Percentiles rank a stretch among this genome's conserved stretches.
These are phyloP conservation scores for Atherinomorus stipes DNA, from an alignment of 2,113 vertebrate species.

Conservation along the genomic window DNA sequence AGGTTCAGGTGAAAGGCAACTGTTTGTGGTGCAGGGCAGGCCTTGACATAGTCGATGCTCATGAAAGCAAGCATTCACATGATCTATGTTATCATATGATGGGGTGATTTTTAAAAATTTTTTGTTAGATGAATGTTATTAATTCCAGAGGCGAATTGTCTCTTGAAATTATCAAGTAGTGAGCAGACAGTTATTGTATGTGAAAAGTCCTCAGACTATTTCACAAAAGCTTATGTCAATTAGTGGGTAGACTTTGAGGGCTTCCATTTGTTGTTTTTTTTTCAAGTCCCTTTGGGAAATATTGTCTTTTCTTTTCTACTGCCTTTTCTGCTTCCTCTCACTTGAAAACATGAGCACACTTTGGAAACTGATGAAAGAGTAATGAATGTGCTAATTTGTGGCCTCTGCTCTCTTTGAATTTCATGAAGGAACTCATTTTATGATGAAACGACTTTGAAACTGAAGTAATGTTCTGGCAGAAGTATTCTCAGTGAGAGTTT, in stretches of 20 bases:
- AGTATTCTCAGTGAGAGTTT: constrained; percentile 37
- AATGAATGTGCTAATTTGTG: constrained; percentile 70
- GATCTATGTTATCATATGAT: background rate
- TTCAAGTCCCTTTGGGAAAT: constrained; percentile 34
- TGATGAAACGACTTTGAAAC: constrained; percentile 77
- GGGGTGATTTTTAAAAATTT: background rate
- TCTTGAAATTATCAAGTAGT: background rate
- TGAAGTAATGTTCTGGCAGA: constrained; percentile 45
- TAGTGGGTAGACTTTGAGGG: constrained; percentile 35
- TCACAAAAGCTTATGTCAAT: constrained; percentile 56
- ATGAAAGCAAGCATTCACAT: background rate
- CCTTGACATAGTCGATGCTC: background rate
- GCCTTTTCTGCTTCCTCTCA: constrained; percentile 35
- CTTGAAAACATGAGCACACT: constrained; percentile 56
- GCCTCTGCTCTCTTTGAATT: constrained; percentile 51
- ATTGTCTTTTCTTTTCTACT: constrained; percentile 35
- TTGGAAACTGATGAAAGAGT: constrained; percentile 70
- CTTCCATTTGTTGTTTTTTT: constrained; percentile 34
- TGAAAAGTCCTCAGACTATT: constrained; percentile 30
- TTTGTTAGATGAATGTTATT: background rate
- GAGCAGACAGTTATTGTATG: constrained; percentile 38
- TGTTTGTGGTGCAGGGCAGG: background rate
- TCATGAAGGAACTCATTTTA: constrained; percentile 58
- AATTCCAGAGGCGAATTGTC: background rate
- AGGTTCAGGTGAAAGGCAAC: constrained; percentile 32